Conservation (phyloP, 2,888 invertebrate genomes). For the Cosmia trapezina region DNA sequence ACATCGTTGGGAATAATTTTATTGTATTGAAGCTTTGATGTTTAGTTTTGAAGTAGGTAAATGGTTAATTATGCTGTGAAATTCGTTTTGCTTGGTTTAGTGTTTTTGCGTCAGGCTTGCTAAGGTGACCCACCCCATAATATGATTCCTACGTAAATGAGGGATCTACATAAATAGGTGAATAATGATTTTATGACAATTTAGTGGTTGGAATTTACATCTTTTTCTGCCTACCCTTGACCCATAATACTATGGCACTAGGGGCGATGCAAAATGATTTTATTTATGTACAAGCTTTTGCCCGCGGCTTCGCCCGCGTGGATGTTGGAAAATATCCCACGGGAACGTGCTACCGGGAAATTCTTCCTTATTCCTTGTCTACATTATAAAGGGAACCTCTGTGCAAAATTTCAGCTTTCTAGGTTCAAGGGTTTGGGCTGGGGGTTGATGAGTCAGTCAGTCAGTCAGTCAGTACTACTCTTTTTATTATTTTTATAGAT, state of each 20-base stretch:
- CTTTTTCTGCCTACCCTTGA: too few species aligned
- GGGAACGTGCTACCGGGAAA: too few species aligned
- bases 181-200: not conserved
- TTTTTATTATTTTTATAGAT: too few species aligned
- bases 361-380: too few species aligned
- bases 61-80: constrained; percentile 25
- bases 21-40: constrained; percentile 56
- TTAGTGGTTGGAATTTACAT: not conserved
- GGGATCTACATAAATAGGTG: not conserved
- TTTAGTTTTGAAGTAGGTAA: constrained; percentile 26
- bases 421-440: too few species aligned
- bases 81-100: constrained; percentile 26
- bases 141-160: not conserved
- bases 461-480: too few species aligned
- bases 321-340: too few species aligned
- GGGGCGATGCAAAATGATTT: not conserved
- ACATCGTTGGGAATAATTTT: constrained; percentile 33
- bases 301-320: too few species aligned
- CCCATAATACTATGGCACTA: not conserved
- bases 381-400: too few species aligned
- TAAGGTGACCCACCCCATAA: not conserved
- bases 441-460: too few species aligned
- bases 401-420: too few species aligned
- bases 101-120: not conserved
- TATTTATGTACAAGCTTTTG: too few species aligned